Base-by-base conservation (phyloP, 2,888 invertebrate species). In the Sussaba pulchella region DNA sequence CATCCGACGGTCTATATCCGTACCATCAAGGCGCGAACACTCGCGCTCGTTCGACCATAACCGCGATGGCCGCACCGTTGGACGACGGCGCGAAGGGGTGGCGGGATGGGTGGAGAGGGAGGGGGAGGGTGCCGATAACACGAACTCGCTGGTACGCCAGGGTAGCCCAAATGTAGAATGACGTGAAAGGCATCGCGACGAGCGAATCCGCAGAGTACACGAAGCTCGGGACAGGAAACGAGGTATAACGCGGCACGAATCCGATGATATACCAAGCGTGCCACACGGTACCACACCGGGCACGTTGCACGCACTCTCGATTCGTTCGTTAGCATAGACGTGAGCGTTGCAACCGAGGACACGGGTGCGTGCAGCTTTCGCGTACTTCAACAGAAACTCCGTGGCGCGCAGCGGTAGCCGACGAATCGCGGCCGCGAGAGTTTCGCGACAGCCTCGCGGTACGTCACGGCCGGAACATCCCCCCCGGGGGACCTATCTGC, bases 401-500 rank as follows among this genome's bases (percentile, higher is more conserved):
- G n/a, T n/a, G n/a, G n/a, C n/a, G n/a, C n/a, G n/a, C n/a, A n/a
- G n/a, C n/a, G n/a, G n/a, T n/a, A n/a, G n/a, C n/a, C n/a, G n/a
- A n/a, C n/a, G n/a, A 57, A 12, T 21, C 31, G 45, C 17, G 36
- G 57, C 41, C 9, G 9, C 24, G 17, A 24, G 39, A 14, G n/a
- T 59, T 50, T 26, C 54, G 54, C 54, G 43, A 24, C 21, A 41
- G 54, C 63, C 50, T 24, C 39, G 26, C 43, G 21, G 39, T 43
- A 59, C 67, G 71, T 77, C 77, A 82, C 74, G 66, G 66, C 52
- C 70, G 61, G 57, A 66, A 75, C 69, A 50, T 81, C 70, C 72
- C 31, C 67, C 69, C 78, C 63, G 21, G 47, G 74, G 61, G 79
- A 82, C 59, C 59, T 64, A 84, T 82, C 78, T 82, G 80, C 81